phyloP scores from a whole-genome alignment of 2,888 invertebrate genomes.

The Hemicrepidius hirtus region DNA sequence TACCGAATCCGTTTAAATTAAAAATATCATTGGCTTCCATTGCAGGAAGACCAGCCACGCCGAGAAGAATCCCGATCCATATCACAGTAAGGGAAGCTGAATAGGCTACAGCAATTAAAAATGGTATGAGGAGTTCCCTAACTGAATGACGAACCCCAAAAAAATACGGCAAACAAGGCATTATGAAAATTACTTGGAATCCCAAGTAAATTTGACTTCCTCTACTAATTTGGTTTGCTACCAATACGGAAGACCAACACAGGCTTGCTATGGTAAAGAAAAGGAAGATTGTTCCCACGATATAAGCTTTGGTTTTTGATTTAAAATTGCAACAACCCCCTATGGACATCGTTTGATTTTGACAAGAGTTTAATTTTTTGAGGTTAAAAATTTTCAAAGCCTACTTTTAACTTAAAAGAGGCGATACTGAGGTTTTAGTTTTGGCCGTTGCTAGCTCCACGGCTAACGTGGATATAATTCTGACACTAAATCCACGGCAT shows the following conservation, averaged over 20 bases:
- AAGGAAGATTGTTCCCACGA: background rate
- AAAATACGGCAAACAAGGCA: conserved; percentile 58
- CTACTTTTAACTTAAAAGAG: too few relatives aligned
- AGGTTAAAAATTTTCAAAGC: too few relatives aligned
- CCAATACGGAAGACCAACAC: background rate
- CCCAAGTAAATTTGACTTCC: conserved; percentile 54
- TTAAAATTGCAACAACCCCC: too few relatives aligned
- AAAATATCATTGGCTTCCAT: background rate
- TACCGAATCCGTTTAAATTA: background rate
- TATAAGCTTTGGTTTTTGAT: background rate
- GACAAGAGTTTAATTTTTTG: background rate
- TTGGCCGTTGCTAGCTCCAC: too few relatives aligned
- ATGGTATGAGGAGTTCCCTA: conserved; percentile 56
- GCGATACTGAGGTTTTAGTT: too few relatives aligned
- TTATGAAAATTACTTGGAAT: conserved; percentile 57
- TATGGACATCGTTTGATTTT: too few relatives aligned
- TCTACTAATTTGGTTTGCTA: conserved; percentile 25
- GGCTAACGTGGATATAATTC: too few relatives aligned
- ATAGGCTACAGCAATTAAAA: conserved; percentile 54
- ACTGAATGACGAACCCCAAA: conserved; percentile 57
- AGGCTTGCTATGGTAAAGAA: background rate
- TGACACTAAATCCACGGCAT: too few relatives aligned
- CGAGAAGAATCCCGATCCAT: conserved; percentile 36
- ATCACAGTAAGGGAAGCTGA: conserved; percentile 43
- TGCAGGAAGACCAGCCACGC: too few relatives aligned